These are phyloP conservation scores for Dryomyza anilis DNA, from an alignment of 2,888 invertebrate species.

Conservation along the genomic window DNA sequence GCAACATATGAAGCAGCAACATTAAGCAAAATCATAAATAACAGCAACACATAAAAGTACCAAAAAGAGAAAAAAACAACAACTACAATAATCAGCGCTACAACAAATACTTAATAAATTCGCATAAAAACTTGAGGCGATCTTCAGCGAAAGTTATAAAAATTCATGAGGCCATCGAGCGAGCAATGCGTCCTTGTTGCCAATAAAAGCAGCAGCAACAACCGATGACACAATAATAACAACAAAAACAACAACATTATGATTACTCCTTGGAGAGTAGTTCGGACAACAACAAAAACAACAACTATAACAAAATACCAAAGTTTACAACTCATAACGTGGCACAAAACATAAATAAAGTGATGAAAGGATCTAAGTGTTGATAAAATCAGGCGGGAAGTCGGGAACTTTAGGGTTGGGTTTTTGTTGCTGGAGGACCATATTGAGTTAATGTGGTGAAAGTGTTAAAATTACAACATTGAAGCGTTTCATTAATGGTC, in stretches of 20 bases:
- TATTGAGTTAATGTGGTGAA: no score
- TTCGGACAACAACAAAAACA: not conserved
- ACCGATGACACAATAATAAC: not conserved
- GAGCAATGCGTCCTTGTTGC: not conserved
- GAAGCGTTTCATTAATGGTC: no score
- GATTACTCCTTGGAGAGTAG: not conserved
- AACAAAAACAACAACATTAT: not conserved
- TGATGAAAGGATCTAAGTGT: not conserved
- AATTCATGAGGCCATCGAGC: conserved; percentile 5
- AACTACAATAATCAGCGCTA: not conserved
- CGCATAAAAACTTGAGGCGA: not conserved
- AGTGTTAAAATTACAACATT: no score
- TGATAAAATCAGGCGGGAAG: not conserved
- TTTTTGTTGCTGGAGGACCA: no score
- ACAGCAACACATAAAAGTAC: not conserved
- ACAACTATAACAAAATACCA: not conserved
- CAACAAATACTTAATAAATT: conserved; percentile 7
- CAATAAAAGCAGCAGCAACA: not conserved
- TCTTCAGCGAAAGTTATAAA: not conserved
- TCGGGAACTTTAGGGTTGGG: not conserved
- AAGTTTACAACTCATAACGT: conserved; percentile 11
- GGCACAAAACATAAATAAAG: conserved; percentile 4
- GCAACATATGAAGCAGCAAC: not conserved
- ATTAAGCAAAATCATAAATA: not conserved
- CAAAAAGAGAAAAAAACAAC: not conserved